These are phyloP conservation scores for Amphipoea lucens DNA, from an alignment of 2,888 invertebrate species.

Conservation along the genomic window DNA sequence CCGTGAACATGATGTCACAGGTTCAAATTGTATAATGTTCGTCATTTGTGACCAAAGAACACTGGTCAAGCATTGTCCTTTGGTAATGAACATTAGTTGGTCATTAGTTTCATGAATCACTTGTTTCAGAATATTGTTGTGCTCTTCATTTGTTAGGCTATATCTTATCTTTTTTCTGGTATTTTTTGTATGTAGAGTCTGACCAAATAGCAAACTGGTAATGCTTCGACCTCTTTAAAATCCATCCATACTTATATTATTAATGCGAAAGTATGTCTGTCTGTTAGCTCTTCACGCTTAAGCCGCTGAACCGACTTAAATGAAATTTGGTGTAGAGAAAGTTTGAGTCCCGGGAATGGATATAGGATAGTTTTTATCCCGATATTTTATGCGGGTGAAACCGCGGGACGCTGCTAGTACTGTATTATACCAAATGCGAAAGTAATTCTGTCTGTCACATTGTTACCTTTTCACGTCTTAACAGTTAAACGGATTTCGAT, in stretches of 20 bases:
- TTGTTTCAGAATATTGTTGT: constrained; percentile 12
- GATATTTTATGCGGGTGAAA: too few species aligned
- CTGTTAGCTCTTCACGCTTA: background rate
- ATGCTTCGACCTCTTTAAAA: too few species aligned
- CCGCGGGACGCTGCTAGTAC: too few species aligned
- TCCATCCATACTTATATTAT: too few species aligned
- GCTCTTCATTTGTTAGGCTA: constrained; percentile 18
- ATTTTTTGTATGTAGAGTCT: background rate
- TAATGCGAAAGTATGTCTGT: too few species aligned
- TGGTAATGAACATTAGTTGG: constrained; percentile 11
- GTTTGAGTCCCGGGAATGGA: too few species aligned
- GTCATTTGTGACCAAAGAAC: constrained; percentile 28
- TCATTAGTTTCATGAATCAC: constrained; percentile 46
- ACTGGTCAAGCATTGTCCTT: constrained; percentile 28
- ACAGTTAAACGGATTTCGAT: background rate
- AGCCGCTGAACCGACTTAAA: too few species aligned
- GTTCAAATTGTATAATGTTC: constrained; percentile 16
- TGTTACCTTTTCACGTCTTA: background rate
- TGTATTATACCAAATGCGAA: too few species aligned
- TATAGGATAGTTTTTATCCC: too few species aligned
- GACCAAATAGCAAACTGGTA: too few species aligned
- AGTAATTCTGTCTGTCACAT: background rate
- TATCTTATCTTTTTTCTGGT: background rate
- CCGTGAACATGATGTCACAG: constrained; percentile 30
- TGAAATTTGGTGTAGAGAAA: too few species aligned